Conservation (phyloP, 2,113 vertebrate species). For the Oreochromis tanganicae region DNA sequence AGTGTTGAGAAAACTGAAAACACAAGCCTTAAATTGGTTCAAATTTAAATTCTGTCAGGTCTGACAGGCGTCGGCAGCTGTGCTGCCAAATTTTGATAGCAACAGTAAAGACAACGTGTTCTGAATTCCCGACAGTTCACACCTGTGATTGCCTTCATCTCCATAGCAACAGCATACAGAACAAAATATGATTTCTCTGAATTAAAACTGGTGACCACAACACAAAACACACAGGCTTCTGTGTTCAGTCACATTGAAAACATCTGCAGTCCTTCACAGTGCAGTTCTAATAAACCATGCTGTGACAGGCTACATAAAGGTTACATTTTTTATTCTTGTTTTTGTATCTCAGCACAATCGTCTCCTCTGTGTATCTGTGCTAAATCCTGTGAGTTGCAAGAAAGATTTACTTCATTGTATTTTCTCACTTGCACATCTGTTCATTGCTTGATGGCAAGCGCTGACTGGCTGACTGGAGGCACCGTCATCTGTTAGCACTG, state of each 20-base stretch:
- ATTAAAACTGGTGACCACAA: neutral
- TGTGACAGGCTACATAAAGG: neutral
- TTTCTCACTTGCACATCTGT: constrained; percentile 44
- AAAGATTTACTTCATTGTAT: neutral
- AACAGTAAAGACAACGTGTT: neutral
- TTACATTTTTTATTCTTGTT: neutral
- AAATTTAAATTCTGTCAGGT: neutral
- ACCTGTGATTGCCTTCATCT: neutral
- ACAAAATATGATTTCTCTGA: neutral
- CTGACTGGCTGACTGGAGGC: constrained; percentile 14
- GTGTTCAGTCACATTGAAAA: neutral
- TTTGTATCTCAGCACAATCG: neutral
- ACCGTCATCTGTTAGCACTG: constrained; percentile 48
- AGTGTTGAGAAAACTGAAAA: neutral
- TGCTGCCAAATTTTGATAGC: neutral
- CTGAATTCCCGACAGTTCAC: neutral
- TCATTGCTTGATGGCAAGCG: neutral
- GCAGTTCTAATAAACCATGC: neutral
- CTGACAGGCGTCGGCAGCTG: neutral
- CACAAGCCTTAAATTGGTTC: neutral
- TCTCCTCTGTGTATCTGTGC: neutral
- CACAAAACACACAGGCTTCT: neutral
- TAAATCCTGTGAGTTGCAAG: neutral
- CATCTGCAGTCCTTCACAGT: neutral
- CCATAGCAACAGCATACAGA: neutral